These are phyloP conservation scores for Anguilla obscura DNA, from an alignment of 2,797 vertebrate genomes.

Conservation along the genomic window DNA sequence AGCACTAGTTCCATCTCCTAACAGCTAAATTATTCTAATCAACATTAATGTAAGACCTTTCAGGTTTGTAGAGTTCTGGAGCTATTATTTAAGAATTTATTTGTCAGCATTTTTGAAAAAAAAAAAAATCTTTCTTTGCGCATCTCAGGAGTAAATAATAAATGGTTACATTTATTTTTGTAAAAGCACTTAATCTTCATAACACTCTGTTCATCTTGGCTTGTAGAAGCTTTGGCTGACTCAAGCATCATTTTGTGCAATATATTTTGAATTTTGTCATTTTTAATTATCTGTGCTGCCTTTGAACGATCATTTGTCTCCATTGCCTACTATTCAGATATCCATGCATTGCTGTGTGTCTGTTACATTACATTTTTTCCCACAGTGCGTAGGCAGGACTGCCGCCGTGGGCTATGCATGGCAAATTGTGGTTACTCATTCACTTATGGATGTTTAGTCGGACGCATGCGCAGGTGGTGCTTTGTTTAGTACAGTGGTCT, in stretches of 20 bases:
- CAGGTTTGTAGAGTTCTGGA: conserved; percentile 8
- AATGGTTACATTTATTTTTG: neutral
- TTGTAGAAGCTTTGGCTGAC: neutral
- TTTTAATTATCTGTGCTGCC: neutral
- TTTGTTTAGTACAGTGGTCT: too few species aligned
- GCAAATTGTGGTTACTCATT: too few species aligned
- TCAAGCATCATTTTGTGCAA: neutral
- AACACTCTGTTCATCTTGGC: neutral
- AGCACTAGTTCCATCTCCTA: conserved; percentile 24
- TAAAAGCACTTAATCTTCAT: neutral
- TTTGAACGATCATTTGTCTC: neutral
- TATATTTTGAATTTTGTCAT: neutral
- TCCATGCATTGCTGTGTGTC: neutral
- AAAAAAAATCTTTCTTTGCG: neutral
- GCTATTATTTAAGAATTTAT: neutral
- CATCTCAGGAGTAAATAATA: neutral
- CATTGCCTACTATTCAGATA: neutral
- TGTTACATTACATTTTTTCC: too few species aligned
- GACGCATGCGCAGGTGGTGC: too few species aligned
- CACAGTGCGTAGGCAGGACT: too few species aligned
- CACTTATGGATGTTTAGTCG: too few species aligned
- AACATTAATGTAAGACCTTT: neutral
- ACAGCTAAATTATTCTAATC: conserved; percentile 30
- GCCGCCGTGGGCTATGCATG: too few species aligned
- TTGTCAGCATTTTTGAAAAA: neutral